These are phyloP conservation scores for Meleagris gallopavo DNA, from an alignment of 2,113 vertebrate genomes.

Conservation along the genomic window DNA sequence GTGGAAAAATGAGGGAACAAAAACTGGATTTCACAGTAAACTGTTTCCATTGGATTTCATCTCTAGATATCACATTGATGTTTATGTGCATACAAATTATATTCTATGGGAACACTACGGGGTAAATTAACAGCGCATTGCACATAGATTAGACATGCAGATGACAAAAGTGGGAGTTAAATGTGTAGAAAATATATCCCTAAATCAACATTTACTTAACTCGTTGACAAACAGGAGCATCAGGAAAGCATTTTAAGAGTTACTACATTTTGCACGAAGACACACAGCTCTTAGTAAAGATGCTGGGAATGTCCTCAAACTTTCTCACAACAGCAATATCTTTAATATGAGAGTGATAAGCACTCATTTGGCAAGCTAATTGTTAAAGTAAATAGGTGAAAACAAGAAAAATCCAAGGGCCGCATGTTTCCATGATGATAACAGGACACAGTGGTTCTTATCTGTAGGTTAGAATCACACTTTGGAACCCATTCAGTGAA, in stretches of 20 bases:
- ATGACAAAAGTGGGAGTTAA: slow-evolving; percentile 41
- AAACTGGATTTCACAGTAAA: slow-evolving; percentile 65
- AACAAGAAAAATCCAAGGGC: background rate
- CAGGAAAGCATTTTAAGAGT: slow-evolving; percentile 2
- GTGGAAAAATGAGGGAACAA: slow-evolving; percentile 69
- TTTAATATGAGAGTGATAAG: background rate
- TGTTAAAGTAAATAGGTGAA: background rate
- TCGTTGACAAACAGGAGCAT: slow-evolving; percentile 14
- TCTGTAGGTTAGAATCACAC: background rate
- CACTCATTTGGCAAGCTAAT: background rate
- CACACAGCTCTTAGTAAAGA: background rate
- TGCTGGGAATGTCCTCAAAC: background rate
- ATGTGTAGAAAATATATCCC: background rate
- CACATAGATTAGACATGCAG: slow-evolving; percentile 38
- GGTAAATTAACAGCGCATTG: slow-evolving; percentile 51
- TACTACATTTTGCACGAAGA: background rate
- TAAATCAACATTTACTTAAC: slow-evolving; percentile 42
- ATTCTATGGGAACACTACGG: slow-evolving; percentile 30
- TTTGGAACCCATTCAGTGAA: background rate
- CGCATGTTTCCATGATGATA: background rate
- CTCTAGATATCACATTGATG: slow-evolving; percentile 54
- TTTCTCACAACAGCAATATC: background rate
- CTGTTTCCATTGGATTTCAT: slow-evolving; percentile 60
- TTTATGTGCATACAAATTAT: slow-evolving; percentile 68
- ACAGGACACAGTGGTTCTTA: background rate